Evolutionary conservation across 2,113 vertebrate genomes (phyloP), one percentile per base, ranked within the genome.

Genomic region (Murina feae): DNA sequence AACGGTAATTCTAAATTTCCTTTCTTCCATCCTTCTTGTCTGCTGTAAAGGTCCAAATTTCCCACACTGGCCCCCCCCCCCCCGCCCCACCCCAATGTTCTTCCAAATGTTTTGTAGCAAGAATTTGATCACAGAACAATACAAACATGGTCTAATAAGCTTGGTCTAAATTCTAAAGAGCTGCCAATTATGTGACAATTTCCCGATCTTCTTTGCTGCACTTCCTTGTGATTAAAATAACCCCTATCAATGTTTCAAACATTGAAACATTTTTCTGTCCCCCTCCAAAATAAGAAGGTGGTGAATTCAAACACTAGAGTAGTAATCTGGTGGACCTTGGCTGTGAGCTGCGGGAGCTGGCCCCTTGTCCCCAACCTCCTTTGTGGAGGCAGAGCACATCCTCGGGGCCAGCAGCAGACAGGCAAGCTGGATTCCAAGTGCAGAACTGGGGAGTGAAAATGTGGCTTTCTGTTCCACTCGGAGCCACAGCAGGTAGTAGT

Each of bases 221-320:
- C 30, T 90, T 83, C 58, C 51, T 86, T 71, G n/a, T 51, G 65
- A 72, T 75, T 74, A 37, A 93, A 97, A 86, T 87, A 91, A 80
- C 35, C 28, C 68, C 78, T 58, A 35, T 74, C 47, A 79, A 81
- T 30, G 10, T 81, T 95, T 84, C 93, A 87, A 94, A n/a, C 80
- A 51, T 44, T 90, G 58, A 28, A 60, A 60, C 58, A 28, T 60
- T 28, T 60, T 32, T 51, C 13, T 44, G 30, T 65, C 6, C 69
- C 37, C 4, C 0, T 28, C 44, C 25, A 21, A 37, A 60, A 39
- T 8, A 47, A 72, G 37, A 47, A 25, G 37, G 17, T 11, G 25
- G 21, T 11, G 25, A 81, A 49, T 14, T 84, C 25, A 74, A 93
- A 74, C n/a, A n/a, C 32, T 58, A 25, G 35, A 20, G 49, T 65